Evolutionary conservation across 1,140 invertebrate genomes (phyloP), one percentile per base, ranked within the genome.

Genomic region (Cylas formicarius): DNA sequence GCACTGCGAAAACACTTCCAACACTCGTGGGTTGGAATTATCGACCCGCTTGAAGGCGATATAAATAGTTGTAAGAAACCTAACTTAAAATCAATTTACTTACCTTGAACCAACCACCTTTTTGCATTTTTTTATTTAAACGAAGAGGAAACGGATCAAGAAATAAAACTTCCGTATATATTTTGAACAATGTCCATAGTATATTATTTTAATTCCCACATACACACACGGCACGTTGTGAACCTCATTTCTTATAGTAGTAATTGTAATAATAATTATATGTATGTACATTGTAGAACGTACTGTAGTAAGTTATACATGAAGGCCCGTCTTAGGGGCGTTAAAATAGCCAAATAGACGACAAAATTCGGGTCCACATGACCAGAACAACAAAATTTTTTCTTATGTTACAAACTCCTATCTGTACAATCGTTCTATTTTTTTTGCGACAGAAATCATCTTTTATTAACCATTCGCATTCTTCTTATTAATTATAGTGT

Each of bases 191-290:
- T 83, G 79, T 83, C 78, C 79, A 81, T 81, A 81, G 81, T 81
- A 80, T 82, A 81, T n/a, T n/a, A n/a, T 81, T 81, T 81, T 73
- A 71, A 80, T 80, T 81, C 78, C 77, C 80, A 82, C 79, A 81
- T 81, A 82, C 80, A 82, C 80, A 82, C 80, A 82, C 80, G 80
- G 80, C 80, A 83, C 80, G 78, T 82, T 80, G 80, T 83, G 79
- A 83, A 82, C 79, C 79, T 81, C 46, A 40, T 79, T 76, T 80
- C 78, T 80, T 81, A 80, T 64, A n/a, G n/a, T n/a, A n/a, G n/a
- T n/a, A 61, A 60, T 64, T 67, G 58, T 64, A 65, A 59, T 66
- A 49, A 48, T 42, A 63, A 61, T 59, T 57, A 60, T 60, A 76
- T 75, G 73, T 77, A 77, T 77, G 73, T 77, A 77, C 75, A 77